Evolutionary conservation across 2,113 vertebrate species (phyloP), one percentile per base, ranked within the genome.

Genomic region (Bombycilla garrulus): DNA sequence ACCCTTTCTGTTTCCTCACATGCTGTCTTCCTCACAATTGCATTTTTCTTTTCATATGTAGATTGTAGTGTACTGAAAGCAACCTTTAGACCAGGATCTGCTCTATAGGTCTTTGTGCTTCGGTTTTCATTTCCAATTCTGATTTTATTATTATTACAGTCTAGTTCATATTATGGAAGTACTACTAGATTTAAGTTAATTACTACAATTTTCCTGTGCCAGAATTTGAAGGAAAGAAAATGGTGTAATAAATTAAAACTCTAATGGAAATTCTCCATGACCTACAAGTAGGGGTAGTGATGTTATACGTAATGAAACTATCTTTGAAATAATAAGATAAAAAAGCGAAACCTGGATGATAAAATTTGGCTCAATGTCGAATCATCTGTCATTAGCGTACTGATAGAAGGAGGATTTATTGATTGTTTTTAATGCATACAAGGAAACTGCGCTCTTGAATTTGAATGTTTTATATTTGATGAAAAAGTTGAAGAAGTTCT

Each of bases 151-250:
- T 54, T 78, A 81, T 70, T 60, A 72, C 86, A 86, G 72, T 72
- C 19, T 3, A 65, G 81, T 90, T 90, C 22, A 76, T 82, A 73
- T 15, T 19, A 42, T 78, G 60, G 23, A 44, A 44, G 9, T 35
- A 51, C 19, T 35, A 6, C 51, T 61, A 57, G 50, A 47, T 62
- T 90, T 87, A 61, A 62, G 31, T 81, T 60, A 95, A 92, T 81
- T 23, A 58, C 67, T 83, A 10, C 33, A 82, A 50, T 91, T 92
- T 81, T 45, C 16, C 29, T 60, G 40, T 88, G 74, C 20, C 81
- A 81, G 85, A 83, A 69, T 86, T 64, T 86, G 26, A 93, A 80
- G 79, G 81, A 60, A 50, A 72, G 8, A 90, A 91, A 95, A 84
- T 70, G 17, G 11, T 13, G 7, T 64, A 15, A 29, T 81, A 67